phyloP scores from a whole-genome alignment of 2,113 vertebrate species.

The Dendrocopos noguchii region DNA sequence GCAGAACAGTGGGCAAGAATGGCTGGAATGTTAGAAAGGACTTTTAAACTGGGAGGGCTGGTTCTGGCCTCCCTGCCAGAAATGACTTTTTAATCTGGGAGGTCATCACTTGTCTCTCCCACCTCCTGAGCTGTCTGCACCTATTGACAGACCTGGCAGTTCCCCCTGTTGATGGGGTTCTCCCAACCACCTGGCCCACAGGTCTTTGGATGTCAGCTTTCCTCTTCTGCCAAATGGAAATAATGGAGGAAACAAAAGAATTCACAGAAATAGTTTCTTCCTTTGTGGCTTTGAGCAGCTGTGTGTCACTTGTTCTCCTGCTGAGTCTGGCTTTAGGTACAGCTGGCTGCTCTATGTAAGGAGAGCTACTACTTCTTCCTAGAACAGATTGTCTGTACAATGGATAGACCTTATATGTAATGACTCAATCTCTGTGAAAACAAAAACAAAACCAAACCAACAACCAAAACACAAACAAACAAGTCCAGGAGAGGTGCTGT shows the following conservation, averaged over 20 bases:
- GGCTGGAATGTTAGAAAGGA: neutral
- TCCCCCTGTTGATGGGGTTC: neutral
- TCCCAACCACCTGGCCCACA: neutral
- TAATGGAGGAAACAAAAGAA: constrained; percentile 30
- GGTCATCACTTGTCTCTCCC: accelerated
- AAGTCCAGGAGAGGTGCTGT: neutral
- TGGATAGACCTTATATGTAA: neutral
- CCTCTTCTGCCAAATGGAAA: constrained; percentile 9
- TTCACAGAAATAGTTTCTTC: neutral
- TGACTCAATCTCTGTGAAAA: neutral
- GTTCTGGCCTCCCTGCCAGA: no score
- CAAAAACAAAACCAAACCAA: neutral
- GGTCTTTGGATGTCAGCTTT: neutral
- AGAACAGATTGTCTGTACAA: neutral
- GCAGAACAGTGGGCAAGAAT: neutral
- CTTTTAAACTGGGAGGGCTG: neutral
- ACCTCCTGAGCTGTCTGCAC: neutral
- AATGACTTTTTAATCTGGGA: neutral
- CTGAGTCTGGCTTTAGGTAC: constrained; percentile 24
- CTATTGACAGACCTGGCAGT: neutral
- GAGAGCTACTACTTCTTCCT: constrained; percentile 5
- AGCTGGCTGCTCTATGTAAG: neutral
- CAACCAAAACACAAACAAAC: neutral
- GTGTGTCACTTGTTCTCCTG: neutral
- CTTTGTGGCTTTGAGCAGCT: neutral